Percentiles rank a stretch among this genome's conserved stretches.
Evolutionary conservation across 2,888 invertebrate species (phyloP).

Genomic region (Acutogordius australiensis): DNA sequence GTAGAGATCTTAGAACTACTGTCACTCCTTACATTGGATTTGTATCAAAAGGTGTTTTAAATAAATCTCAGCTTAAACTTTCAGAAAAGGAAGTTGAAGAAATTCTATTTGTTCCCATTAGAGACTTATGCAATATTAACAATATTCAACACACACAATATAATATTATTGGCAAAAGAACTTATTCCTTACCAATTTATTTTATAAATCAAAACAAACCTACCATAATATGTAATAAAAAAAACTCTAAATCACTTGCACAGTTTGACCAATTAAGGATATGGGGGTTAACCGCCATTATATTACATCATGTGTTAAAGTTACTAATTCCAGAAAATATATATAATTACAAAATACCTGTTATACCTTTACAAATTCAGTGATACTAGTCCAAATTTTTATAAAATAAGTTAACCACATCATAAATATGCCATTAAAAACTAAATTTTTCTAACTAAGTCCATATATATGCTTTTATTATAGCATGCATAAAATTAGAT

Average conservation of each 20-base stretch:
- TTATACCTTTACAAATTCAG: too few relatives aligned
- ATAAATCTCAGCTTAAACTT: not conserved
- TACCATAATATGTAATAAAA: not conserved
- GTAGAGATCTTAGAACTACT: not conserved
- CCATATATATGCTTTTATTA: too few relatives aligned
- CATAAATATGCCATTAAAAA: too few relatives aligned
- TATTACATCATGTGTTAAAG: not conserved
- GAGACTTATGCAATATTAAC: not conserved
- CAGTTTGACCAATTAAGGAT: not conserved
- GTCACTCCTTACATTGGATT: conserved; percentile 1
- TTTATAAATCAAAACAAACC: not conserved
- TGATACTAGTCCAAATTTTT: too few relatives aligned
- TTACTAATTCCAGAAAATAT: not conserved
- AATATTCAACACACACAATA: not conserved
- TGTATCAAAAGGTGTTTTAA: not conserved
- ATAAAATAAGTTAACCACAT: too few relatives aligned
- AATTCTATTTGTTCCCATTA: not conserved
- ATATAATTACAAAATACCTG: not conserved
- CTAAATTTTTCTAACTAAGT: too few relatives aligned
- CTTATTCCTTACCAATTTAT: not conserved
- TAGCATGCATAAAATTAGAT: too few relatives aligned
- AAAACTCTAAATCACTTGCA: not conserved
- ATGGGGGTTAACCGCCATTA: not conserved
- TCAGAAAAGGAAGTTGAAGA: not conserved
- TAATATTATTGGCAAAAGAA: not conserved